Evolutionary conservation across 2,888 invertebrate genomes (phyloP).

Genomic region (Macaria notata): DNA sequence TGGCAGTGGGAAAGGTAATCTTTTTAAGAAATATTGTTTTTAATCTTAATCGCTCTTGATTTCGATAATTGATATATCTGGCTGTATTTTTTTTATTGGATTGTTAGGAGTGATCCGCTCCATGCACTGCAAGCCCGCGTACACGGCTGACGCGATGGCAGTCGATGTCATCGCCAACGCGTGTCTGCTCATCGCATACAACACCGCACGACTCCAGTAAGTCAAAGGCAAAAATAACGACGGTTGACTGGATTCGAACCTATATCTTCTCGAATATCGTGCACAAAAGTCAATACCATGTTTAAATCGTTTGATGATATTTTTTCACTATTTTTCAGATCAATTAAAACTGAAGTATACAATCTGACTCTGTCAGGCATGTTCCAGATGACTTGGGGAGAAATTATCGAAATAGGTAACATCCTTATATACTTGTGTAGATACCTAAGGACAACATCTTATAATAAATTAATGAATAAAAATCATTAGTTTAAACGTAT

Average conservation of each 20-base stretch:
- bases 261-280: too few species aligned
- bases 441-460: too few species aligned
- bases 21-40: too few species aligned
- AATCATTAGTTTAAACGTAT: too few species aligned
- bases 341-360: slow-evolving; percentile 81
- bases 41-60: too few species aligned
- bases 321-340: slow-evolving; percentile 49
- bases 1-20: slow-evolving; percentile 88
- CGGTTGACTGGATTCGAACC: too few species aligned
- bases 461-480: too few species aligned
- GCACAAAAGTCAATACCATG: too few species aligned
- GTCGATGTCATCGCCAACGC: slow-evolving; percentile 91
- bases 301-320: too few species aligned
- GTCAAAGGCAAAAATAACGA: slow-evolving; percentile 10
- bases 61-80: too few species aligned
- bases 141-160: slow-evolving; percentile 87
- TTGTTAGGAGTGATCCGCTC: slow-evolving; percentile 86
- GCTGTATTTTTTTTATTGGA: too few species aligned
- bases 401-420: slow-evolving; percentile 87
- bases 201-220: slow-evolving; percentile 72
- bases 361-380: slow-evolving; percentile 90
- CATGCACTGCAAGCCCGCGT: slow-evolving; percentile 88
- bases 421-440: background rate
- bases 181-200: slow-evolving; percentile 89
- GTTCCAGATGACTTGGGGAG: slow-evolving; percentile 92